Evolutionary conservation across 2,797 vertebrate genomes (phyloP), one percentile per base, ranked within the genome.

Genomic region (Synanceia verrucosa): DNA sequence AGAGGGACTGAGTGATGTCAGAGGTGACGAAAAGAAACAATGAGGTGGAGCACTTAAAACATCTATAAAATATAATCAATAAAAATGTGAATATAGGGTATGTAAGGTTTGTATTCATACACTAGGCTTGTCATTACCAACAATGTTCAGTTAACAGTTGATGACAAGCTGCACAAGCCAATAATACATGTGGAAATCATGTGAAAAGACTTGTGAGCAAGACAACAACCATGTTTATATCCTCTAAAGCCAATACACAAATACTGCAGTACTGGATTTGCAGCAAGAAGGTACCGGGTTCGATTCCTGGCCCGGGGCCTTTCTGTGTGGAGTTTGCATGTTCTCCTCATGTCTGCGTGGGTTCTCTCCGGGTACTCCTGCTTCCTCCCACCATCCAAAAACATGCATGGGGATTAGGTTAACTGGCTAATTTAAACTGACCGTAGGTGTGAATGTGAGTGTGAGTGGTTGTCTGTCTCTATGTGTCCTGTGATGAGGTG

Each of bases 171-270:
- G 19, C 34, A 56, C 21, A 61, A 80, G 60, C 11, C 31, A 46
- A 6, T 37, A 43, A 53, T 46, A 48, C 39, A 12, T 33, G 23
- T 37, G 9, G 23, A 62, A 67, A 69, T 80, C 52, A 67, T 61
- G 65, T 68, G 65, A 73, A 55, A 53, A 75, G 65, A 75, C 31
- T 39, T 69, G 66, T 50, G 59, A 64, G 61, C 14, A 16, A 52
- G 14, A 58, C 53, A 58, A 48, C 11, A 72, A 56, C 24, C 33
- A 46, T 41, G 65, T 58, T 73, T 47, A 67, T 65, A 44, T 67
- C 48, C 34, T 67, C 43, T 52, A 24, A 60, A 69, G 18, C 14
- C 13, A 21, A 68, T 36, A 53, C 11, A 57, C 29, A 62, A 55
- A 58, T 46, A 24, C 8, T n/a, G 11, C 55, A 57, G 31, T 9